Evolutionary conservation across 2,888 invertebrate species (phyloP).

Genomic region (Theristus sp.): DNA sequence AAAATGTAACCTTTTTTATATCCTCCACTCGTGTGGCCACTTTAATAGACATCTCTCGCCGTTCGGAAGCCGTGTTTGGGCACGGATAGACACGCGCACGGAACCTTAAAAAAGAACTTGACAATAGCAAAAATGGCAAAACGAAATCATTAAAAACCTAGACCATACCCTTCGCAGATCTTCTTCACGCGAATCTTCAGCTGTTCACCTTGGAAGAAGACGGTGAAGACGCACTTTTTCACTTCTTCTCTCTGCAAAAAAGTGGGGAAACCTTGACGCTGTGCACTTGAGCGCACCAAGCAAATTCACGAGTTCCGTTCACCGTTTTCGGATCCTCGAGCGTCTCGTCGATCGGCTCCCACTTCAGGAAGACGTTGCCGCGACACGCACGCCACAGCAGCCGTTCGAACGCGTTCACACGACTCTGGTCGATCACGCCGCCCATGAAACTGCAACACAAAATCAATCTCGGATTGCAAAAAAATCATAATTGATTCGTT

Average conservation of each 20-base stretch:
- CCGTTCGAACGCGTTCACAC: conserved; percentile 81
- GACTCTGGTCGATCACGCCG: conserved; percentile 78
- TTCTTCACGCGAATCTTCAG: conserved; percentile 84
- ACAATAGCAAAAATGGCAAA: neutral
- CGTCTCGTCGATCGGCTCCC: conserved; percentile 75
- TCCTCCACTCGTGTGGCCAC: conserved; percentile 93
- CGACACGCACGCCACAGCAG: conserved; percentile 94
- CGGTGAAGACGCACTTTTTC: conserved; percentile 72
- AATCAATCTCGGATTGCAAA: too few relatives aligned
- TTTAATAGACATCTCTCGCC: conserved; percentile 86
- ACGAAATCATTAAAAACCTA: neutral
- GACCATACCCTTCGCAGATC: conserved; percentile 66
- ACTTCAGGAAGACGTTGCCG: conserved; percentile 79
- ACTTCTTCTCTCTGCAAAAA: conserved; percentile 86
- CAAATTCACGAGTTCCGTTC: neutral
- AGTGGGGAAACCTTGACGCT: too few relatives aligned
- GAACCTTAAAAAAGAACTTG: conserved; percentile 38
- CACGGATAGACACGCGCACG: conserved; percentile 91
- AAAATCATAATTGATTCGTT: too few relatives aligned
- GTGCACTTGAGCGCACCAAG: too few relatives aligned
- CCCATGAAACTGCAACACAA: conserved; percentile 92
- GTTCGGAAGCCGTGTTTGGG: conserved; percentile 81
- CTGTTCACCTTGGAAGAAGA: conserved; percentile 70
- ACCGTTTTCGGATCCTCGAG: conserved; percentile 71
- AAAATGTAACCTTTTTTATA: conserved; percentile 53